Conservation (phyloP, 1,140 invertebrate species). For the Conopomorpha cramerella region DNA sequence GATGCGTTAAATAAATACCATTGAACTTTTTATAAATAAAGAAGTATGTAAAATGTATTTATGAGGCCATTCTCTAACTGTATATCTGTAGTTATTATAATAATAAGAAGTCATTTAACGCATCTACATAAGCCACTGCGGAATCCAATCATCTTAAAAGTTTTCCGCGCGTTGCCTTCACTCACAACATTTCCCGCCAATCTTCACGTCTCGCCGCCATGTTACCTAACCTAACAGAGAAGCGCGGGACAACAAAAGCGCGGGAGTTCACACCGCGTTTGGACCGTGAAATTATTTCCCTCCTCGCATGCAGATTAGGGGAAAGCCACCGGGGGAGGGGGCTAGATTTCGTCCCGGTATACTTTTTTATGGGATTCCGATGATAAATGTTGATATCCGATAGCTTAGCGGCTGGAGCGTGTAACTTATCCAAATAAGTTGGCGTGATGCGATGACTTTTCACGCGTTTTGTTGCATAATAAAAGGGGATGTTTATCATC, state of each 20-base stretch:
- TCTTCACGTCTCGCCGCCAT: not conserved
- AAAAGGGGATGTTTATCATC: not conserved
- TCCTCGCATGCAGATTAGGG: conserved; percentile 54
- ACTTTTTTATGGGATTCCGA: conserved; percentile 58
- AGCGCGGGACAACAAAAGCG: conserved; percentile 18
- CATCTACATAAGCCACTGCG: no score
- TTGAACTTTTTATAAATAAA: no score
- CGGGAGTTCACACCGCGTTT: conserved; percentile 25
- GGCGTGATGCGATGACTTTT: conserved; percentile 8
- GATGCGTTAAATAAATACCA: no score
- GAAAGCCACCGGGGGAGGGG: conserved; percentile 16
- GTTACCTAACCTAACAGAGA: not conserved
- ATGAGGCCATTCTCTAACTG: conserved; percentile 54
- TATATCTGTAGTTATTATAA: conserved; percentile 57
- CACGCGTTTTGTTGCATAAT: conserved; percentile 4
- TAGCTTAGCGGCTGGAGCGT: conserved; percentile 49
- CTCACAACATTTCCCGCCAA: not conserved
- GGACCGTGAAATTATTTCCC: conserved; percentile 56
- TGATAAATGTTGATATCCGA: conserved; percentile 50
- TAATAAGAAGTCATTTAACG: no score
- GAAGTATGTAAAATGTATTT: conserved; percentile 59
- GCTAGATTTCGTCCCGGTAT: conserved; percentile 52
- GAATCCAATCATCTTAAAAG: not conserved
- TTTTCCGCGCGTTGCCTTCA: no score
- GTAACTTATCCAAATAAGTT: conserved; percentile 50